Conservation (phyloP, 1,140 invertebrate species). For the Drosophila aff. region DNA sequence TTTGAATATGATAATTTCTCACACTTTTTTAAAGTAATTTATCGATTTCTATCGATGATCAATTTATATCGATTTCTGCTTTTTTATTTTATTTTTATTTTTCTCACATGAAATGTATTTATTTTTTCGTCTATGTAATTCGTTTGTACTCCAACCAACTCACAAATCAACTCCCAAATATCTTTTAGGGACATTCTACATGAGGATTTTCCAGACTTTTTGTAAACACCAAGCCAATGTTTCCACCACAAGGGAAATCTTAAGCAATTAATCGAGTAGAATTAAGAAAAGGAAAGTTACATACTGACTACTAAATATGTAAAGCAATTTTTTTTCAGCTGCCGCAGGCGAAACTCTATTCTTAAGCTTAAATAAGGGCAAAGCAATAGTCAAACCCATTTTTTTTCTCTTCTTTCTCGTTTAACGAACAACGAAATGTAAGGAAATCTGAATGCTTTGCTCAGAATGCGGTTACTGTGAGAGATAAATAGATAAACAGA, state of each 20-base stretch:
- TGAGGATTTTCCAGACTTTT: constrained; percentile 29
- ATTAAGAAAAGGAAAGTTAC: background rate
- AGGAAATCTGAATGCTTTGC: constrained; percentile 25
- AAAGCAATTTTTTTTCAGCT: constrained; percentile 20
- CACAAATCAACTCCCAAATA: constrained; percentile 20
- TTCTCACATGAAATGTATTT: constrained; percentile 6
- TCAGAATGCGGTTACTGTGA: constrained; percentile 44
- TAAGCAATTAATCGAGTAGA: constrained; percentile 16
- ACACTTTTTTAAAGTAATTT: background rate
- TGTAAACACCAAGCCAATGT: constrained; percentile 25
- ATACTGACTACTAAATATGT: background rate
- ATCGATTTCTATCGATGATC: background rate
- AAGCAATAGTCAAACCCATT: constrained; percentile 42
- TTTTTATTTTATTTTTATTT: constrained; percentile 1
- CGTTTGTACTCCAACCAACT: constrained; percentile 7
- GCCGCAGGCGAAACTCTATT: constrained; percentile 18
- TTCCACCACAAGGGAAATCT: constrained; percentile 20
- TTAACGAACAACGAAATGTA: constrained; percentile 41
- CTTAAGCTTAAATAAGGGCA: constrained; percentile 22
- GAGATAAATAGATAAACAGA: constrained; percentile 19
- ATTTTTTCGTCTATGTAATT: constrained; percentile 5
- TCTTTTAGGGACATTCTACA: constrained; percentile 36
- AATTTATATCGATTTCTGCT: background rate
- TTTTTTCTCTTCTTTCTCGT: constrained; percentile 37
- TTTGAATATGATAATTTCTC: too few species aligned